These are phyloP conservation scores for Tretioscincus oriximinensis DNA, from an alignment of 2,113 vertebrate genomes.

Conservation along the genomic window DNA sequence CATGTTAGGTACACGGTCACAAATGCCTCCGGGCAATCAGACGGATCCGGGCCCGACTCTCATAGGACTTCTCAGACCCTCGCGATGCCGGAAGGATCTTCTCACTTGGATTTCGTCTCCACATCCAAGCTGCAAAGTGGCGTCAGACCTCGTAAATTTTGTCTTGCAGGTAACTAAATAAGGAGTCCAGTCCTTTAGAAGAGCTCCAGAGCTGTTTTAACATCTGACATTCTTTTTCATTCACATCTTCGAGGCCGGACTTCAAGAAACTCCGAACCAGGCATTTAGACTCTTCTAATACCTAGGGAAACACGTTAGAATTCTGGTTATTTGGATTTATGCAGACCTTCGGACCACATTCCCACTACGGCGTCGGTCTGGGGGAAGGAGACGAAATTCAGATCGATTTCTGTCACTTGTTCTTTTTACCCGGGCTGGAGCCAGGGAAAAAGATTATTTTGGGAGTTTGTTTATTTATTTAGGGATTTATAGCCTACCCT, in stretches of 20 bases:
- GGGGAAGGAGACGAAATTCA: too few relatives aligned
- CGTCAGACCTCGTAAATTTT: constrained; percentile 89
- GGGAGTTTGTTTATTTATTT: too few relatives aligned
- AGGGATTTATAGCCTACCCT: too few relatives aligned
- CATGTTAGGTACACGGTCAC: constrained; percentile 62
- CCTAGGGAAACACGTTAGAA: constrained; percentile 69
- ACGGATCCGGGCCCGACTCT: constrained; percentile 40
- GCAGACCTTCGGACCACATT: too few relatives aligned
- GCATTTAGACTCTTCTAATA: constrained; percentile 95
- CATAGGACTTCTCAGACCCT: constrained; percentile 40
- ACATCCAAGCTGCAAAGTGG: background rate
- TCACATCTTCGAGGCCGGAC: constrained; percentile 90
- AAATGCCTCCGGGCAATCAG: constrained; percentile 57
- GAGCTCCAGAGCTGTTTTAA: constrained; percentile 95
- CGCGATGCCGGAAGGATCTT: constrained; percentile 46
- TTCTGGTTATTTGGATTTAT: too few relatives aligned
- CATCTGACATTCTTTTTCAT: constrained; percentile 95
- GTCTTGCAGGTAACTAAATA: constrained; percentile 94
- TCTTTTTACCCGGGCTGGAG: too few relatives aligned
- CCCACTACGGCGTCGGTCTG: too few relatives aligned
- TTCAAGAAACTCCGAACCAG: constrained; percentile 90
- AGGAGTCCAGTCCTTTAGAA: constrained; percentile 93
- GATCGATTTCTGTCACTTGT: too few relatives aligned
- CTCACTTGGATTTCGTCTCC: constrained; percentile 21
- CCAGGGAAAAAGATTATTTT: too few relatives aligned